These are phyloP conservation scores for Drosophila sechellia DNA, from an alignment of 1,140 invertebrate genomes.

Conservation along the genomic window DNA sequence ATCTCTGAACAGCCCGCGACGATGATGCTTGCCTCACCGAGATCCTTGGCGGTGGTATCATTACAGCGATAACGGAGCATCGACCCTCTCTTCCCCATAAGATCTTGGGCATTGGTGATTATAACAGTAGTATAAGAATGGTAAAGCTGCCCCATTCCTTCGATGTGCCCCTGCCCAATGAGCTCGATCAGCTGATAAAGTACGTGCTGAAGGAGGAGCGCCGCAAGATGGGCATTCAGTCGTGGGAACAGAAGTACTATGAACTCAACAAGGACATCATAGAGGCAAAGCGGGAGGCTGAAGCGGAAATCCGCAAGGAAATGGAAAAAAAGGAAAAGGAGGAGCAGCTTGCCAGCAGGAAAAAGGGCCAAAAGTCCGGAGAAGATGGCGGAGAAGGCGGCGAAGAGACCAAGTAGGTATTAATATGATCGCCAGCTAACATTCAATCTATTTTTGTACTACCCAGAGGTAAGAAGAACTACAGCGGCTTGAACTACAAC, in stretches of 20 bases:
- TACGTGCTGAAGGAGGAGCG: conserved; percentile 66
- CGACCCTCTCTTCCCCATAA: conserved; percentile 85
- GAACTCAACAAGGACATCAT: conserved; percentile 80
- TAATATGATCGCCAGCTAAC: neutral
- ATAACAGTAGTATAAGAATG: conserved; percentile 87
- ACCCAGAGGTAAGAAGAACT: neutral
- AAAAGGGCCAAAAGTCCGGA: conserved; percentile 32
- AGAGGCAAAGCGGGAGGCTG: conserved; percentile 73
- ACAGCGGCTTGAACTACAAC: conserved; percentile 44
- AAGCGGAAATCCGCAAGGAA: conserved; percentile 68
- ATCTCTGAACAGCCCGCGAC: conserved; percentile 78
- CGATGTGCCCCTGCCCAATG: conserved; percentile 61
- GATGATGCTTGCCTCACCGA: conserved; percentile 85
- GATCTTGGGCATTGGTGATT: conserved; percentile 86
- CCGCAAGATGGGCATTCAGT: conserved; percentile 67
- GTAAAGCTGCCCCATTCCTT: conserved; percentile 86
- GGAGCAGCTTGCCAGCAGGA: conserved; percentile 36
- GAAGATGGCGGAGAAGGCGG: conserved; percentile 7
- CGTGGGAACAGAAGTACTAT: conserved; percentile 80
- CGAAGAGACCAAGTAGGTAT: conserved; percentile 25
- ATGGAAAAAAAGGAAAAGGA: conserved; percentile 72
- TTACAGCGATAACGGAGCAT: conserved; percentile 86
- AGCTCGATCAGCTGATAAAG: conserved; percentile 56
- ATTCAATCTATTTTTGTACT: neutral
- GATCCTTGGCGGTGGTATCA: conserved; percentile 79